phyloP scores from a whole-genome alignment of 1,140 invertebrate species.

The Oryctes rhinoceros region DNA sequence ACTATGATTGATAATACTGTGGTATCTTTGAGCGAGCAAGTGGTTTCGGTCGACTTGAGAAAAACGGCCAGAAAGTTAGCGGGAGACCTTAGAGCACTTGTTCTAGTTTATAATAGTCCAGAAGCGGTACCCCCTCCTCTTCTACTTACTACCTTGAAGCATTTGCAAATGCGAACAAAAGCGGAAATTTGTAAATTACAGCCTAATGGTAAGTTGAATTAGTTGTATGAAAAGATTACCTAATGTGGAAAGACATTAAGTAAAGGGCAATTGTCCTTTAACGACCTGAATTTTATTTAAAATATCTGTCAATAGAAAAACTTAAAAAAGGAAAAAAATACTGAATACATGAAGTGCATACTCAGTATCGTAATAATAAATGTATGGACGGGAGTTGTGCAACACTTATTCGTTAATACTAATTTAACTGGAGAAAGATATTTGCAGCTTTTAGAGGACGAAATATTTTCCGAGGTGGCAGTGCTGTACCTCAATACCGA shows the following conservation, averaged over 20 bases:
- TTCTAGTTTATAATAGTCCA: conserved; percentile 64
- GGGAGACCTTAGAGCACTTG: conserved; percentile 66
- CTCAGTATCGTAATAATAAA: too few relatives aligned
- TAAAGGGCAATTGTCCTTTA: background rate
- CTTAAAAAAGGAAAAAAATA: too few relatives aligned
- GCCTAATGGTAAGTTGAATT: conserved; percentile 42
- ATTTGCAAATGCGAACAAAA: conserved; percentile 50
- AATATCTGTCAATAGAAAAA: too few relatives aligned
- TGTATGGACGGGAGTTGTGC: too few relatives aligned
- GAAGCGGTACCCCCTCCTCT: conserved; percentile 55
- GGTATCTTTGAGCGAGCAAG: conserved; percentile 64
- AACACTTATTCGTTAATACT: too few relatives aligned
- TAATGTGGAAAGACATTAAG: too few relatives aligned
- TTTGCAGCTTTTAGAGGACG: too few relatives aligned
- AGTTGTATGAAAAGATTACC: background rate
- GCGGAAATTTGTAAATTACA: conserved; percentile 49
- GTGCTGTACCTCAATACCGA: too few relatives aligned
- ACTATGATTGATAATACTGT: conserved; percentile 68
- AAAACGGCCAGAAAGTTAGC: conserved; percentile 64
- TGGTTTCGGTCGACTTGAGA: conserved; percentile 64
- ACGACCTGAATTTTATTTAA: too few relatives aligned
- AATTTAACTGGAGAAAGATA: too few relatives aligned
- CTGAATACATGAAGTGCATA: too few relatives aligned
- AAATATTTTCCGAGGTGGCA: too few relatives aligned
- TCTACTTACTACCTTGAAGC: conserved; percentile 54